These are phyloP conservation scores for Nomada goodeniana DNA, from an alignment of 2,888 invertebrate genomes.

Conservation along the genomic window DNA sequence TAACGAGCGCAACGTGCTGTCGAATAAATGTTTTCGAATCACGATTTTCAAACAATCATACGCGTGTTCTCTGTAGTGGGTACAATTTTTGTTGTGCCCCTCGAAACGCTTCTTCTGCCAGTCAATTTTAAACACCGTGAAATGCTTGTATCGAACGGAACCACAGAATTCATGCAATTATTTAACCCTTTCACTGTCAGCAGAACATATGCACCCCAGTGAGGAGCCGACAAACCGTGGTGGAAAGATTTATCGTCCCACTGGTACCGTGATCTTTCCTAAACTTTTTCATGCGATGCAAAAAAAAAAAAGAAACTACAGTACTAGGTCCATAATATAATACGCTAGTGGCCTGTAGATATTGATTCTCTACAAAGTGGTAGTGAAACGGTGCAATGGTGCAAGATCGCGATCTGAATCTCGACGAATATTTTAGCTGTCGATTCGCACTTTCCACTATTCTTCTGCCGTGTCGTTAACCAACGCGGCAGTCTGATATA, in stretches of 20 bases:
- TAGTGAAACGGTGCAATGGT: background rate
- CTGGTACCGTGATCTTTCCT: too few species aligned
- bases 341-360: too few species aligned
- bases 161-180: background rate
- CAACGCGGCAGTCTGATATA: constrained; percentile 37
- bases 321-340: too few species aligned
- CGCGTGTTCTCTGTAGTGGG: background rate
- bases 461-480: constrained; percentile 45
- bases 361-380: too few species aligned
- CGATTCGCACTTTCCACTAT: constrained; percentile 28
- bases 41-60: background rate
- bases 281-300: too few species aligned
- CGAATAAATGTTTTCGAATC: background rate
- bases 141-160: background rate
- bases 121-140: background rate
- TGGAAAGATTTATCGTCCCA: too few species aligned
- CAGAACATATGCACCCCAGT: too few species aligned
- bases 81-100: background rate
- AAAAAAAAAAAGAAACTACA: too few species aligned
- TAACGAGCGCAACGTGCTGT: background rate
- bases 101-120: background rate
- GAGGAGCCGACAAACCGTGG: too few species aligned
- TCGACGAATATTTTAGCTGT: constrained; percentile 40
- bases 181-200: background rate
- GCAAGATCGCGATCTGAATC: background rate